Percentiles rank a stretch among this genome's conserved stretches.
Conservation (phyloP, 2,888 invertebrate genomes). For the Apocheima hispidaria region DNA sequence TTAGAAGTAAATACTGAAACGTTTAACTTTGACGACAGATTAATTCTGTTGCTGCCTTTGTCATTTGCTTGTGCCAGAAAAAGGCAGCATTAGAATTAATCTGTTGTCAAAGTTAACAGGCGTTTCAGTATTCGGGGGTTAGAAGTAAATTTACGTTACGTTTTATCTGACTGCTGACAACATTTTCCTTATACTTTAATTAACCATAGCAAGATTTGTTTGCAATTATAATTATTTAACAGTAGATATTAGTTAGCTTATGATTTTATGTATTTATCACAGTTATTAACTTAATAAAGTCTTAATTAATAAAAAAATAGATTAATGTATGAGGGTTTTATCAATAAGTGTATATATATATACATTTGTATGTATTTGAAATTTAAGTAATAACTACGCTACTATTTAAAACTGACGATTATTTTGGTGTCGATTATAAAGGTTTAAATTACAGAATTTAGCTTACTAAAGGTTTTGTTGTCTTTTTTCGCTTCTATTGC, state of each 20-base stretch:
- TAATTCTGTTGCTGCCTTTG: no score
- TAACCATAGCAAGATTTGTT: constrained; percentile 1
- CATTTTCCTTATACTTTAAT: not conserved
- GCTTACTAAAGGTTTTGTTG: not conserved
- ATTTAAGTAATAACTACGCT: not conserved
- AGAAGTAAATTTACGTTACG: constrained; percentile 11
- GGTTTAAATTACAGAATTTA: not conserved
- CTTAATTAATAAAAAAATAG: not conserved
- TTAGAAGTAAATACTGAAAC: no score
- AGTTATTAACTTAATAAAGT: not conserved
- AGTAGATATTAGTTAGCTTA: not conserved
- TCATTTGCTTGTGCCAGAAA: no score
- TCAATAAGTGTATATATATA: no score
- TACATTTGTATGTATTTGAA: no score
- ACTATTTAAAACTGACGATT: not conserved
- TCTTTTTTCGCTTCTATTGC: not conserved
- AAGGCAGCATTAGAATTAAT: no score
- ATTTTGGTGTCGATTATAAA: not conserved
- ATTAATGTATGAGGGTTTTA: not conserved
- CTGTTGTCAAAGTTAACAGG: no score
- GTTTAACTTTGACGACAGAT: no score
- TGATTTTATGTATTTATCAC: not conserved
- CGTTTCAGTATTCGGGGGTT: no score
- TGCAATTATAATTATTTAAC: constrained; percentile 7
- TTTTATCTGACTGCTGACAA: constrained; percentile 15